Evolutionary conservation across 2,888 invertebrate genomes (phyloP).

Genomic region (Tuberolachnus salignus): DNA sequence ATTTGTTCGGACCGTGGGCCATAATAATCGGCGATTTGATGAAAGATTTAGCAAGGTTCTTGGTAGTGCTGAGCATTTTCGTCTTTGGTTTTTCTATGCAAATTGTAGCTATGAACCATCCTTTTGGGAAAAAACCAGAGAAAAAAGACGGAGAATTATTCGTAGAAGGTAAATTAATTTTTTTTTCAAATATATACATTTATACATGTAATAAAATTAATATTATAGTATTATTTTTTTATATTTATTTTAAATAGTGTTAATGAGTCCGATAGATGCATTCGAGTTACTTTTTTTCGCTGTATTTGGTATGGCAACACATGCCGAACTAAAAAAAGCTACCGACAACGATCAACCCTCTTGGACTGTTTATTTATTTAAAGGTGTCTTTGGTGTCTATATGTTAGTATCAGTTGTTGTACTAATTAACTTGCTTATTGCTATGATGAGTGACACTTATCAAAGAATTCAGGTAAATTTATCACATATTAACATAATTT

Average conservation of each 20-base stretch:
- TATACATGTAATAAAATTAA: not conserved
- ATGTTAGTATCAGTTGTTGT: constrained; percentile 99
- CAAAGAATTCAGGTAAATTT: constrained; percentile 89
- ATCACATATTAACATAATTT: not conserved
- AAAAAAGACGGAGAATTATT: constrained; percentile 37
- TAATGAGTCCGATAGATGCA: constrained; percentile 88
- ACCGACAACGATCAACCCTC: constrained; percentile 75
- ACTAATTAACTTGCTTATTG: constrained; percentile 98
- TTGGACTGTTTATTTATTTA: constrained; percentile 87
- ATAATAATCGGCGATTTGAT: constrained; percentile 96
- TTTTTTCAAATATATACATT: not conserved
- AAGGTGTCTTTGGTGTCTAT: constrained; percentile 89
- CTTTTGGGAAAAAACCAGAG: constrained; percentile 64
- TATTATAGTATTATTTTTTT: not conserved
- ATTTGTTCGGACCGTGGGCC: constrained; percentile 99
- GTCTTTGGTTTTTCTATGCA: constrained; percentile 98
- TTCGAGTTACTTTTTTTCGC: constrained; percentile 99
- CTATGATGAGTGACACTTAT: constrained; percentile 99
- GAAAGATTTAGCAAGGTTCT: constrained; percentile 93
- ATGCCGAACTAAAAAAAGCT: constrained; percentile 73
- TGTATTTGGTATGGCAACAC: constrained; percentile 92
- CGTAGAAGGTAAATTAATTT: constrained; percentile 52
- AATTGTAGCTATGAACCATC: constrained; percentile 94
- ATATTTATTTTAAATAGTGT: constrained; percentile 69
- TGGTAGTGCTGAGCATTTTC: constrained; percentile 96